These are phyloP conservation scores for Meganola albula DNA, from an alignment of 2,888 invertebrate species.

Conservation along the genomic window DNA sequence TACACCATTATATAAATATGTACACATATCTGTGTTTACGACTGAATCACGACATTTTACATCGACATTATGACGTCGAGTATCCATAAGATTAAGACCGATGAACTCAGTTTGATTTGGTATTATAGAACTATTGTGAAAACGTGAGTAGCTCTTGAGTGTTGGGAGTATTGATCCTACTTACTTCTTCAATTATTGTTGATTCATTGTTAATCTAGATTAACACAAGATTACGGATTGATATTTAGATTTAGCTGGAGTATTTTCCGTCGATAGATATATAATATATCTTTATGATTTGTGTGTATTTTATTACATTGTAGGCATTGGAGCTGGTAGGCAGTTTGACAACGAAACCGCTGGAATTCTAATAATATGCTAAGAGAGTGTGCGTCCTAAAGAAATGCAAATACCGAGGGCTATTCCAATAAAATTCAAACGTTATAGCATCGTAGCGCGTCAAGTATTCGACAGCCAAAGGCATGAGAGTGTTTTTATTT, in stretches of 20 bases:
- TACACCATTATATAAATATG: slow-evolving; percentile 49
- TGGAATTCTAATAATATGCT: slow-evolving; percentile 64
- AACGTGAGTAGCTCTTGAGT: slow-evolving; percentile 13
- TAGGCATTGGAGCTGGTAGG: background rate
- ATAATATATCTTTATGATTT: slow-evolving; percentile 16
- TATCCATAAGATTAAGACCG: slow-evolving; percentile 49
- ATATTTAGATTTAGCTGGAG: too few species aligned
- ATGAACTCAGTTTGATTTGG: slow-evolving; percentile 42
- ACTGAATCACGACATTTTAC: slow-evolving; percentile 59
- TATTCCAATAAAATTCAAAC: slow-evolving; percentile 65
- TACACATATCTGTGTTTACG: slow-evolving; percentile 42
- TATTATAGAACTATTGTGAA: slow-evolving; percentile 18
- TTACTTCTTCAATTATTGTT: slow-evolving; percentile 3
- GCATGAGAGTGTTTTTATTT: slow-evolving; percentile 63
- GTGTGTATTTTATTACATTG: slow-evolving; percentile 18
- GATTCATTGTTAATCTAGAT: background rate
- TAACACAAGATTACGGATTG: too few species aligned
- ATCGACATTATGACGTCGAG: slow-evolving; percentile 57
- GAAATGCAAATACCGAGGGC: slow-evolving; percentile 67
- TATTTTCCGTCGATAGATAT: too few species aligned
- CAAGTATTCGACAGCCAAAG: slow-evolving; percentile 60
- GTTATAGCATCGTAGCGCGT: slow-evolving; percentile 67
- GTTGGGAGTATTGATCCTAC: slow-evolving; percentile 7
- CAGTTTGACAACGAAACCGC: slow-evolving; percentile 20
- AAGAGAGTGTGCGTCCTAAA: slow-evolving; percentile 62